A percentile compares a stretch with the other conserved stretches of the same genome.
These are phyloP conservation scores for Alcis repandata DNA, from an alignment of 2,888 invertebrate genomes.

Conservation along the genomic window DNA sequence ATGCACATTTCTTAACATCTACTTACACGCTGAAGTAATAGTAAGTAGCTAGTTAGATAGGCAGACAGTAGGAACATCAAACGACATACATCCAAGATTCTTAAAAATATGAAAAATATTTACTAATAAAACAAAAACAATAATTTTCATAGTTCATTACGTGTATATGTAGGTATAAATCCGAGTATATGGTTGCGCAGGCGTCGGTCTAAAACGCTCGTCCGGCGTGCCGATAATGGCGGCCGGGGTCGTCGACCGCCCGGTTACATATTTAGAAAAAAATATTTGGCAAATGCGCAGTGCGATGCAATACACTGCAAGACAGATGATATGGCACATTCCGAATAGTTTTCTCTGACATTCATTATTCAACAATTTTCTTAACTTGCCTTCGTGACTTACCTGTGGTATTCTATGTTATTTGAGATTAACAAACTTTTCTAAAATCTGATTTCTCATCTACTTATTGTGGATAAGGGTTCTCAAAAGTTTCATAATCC, in stretches of 20 bases:
- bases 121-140: background rate
- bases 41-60: no score
- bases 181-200: slow-evolving; percentile 60
- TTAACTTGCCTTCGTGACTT: no score
- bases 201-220: slow-evolving; percentile 79
- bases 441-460: no score
- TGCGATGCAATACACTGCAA: slow-evolving; percentile 65
- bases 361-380: slow-evolving; percentile 9
- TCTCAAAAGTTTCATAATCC: no score
- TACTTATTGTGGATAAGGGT: no score
- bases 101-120: background rate
- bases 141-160: slow-evolving; percentile 26
- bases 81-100: background rate
- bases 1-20: no score
- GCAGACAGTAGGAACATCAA: no score
- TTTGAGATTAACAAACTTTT: no score
- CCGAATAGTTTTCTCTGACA: background rate
- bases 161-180: slow-evolving; percentile 29
- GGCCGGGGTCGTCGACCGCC: slow-evolving; percentile 70
- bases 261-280: slow-evolving; percentile 86
- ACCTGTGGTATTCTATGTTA: no score
- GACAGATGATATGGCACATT: slow-evolving; percentile 43
- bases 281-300: slow-evolving; percentile 86
- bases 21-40: no score
- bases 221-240: slow-evolving; percentile 79